Evolutionary conservation across 2,113 vertebrate species (phyloP).

Genomic region (Xenus cinereus): DNA sequence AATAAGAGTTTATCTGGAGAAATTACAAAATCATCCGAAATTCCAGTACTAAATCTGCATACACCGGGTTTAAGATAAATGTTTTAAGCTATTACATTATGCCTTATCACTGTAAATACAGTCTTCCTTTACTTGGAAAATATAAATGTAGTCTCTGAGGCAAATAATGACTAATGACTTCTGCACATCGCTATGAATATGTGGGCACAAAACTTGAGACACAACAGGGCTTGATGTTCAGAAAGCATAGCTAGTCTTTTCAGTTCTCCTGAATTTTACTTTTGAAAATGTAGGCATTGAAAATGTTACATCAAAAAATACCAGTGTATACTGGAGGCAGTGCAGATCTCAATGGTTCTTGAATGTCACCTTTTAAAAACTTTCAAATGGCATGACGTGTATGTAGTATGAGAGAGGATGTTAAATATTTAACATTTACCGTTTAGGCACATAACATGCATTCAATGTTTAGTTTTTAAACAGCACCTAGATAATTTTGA

Average conservation of each 20-base stretch:
- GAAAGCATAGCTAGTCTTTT: not conserved
- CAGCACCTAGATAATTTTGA: not conserved
- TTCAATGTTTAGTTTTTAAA: not conserved
- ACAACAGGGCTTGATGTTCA: not conserved
- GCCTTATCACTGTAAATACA: rapidly evolving
- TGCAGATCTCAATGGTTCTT: not conserved
- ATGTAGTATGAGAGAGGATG: not conserved
- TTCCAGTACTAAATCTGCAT: not conserved
- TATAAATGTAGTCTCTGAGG: not conserved
- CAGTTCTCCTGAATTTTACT: not conserved
- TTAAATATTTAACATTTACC: not conserved
- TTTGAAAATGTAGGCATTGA: not conserved
- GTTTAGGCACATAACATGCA: not conserved
- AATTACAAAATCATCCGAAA: not conserved
- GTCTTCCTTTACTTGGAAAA: not conserved
- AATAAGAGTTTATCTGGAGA: not conserved
- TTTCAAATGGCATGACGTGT: not conserved
- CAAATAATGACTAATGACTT: not conserved
- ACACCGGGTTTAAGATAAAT: not conserved
- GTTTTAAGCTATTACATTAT: not conserved
- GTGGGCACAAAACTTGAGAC: not conserved
- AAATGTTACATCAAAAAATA: not conserved
- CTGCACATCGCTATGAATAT: not conserved
- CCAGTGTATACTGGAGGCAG: not conserved
- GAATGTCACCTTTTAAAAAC: not conserved